Evolutionary conservation across 2,888 invertebrate genomes (phyloP), one percentile per base, ranked within the genome.

Genomic region (Yponomeuta sedellus): DNA sequence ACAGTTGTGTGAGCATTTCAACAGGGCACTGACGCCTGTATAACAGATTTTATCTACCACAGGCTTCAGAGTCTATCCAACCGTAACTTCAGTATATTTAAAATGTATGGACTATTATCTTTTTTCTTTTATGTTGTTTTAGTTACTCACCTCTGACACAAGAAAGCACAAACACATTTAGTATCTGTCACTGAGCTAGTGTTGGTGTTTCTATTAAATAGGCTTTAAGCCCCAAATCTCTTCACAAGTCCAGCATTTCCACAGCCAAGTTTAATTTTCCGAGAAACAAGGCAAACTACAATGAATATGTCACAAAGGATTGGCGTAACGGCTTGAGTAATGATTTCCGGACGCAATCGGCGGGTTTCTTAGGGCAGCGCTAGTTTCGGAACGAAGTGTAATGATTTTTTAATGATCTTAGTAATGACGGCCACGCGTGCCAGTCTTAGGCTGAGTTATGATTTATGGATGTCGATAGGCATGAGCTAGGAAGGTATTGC

Each of bases 371-470:
- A 34, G 19, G 28, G 10, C 39, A 25, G 3, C 62, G 34, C 44
- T 63, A 19, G 25, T 63, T 63, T 63, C 44, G 6, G 61, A 61
- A 61, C 61, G 61, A n/a, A 20, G 34, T 64, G 73, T 89, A 89
- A 90, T 88, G 88, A 84, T 87, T 88, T 84, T 88, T 86, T 89
- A 90, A 90, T 89, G 89, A 85, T 80, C 75, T 70, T 77, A 62
- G 40, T 88, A 88, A 88, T 85, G 84, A 88, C 82, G 81, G 87
- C 84, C 86, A 82, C 78, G 77, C 78, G 75, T 72, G 72, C 12
- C 28, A 62, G 44, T 72, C 72, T 39, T 64, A 61, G 44, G 10
- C 10, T 10, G 44, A 16, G 22, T 20, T 44, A 44, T 63, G 63
- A 63, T 63, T 63, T 78, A 76, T 73, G 70, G 71, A 71, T 71